Conservation (phyloP, 2,113 vertebrate genomes). For the Burhinus oedicnemus region DNA sequence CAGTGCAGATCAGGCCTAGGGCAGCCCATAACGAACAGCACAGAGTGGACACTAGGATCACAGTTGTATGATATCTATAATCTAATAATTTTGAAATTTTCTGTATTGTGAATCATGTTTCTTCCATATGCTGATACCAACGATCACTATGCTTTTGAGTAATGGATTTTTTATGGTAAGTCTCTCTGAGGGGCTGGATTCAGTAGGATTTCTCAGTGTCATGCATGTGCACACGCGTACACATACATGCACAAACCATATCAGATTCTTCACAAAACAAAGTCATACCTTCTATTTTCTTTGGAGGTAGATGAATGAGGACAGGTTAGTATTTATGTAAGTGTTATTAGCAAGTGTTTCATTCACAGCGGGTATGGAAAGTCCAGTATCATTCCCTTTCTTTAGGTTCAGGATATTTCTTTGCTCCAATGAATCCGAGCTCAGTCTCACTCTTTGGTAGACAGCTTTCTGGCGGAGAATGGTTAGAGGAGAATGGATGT, state of each 20-base stretch:
- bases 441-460: neutral
- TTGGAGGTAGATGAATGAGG: neutral
- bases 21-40: neutral
- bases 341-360: neutral
- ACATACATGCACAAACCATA: neutral
- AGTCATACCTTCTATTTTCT: neutral
- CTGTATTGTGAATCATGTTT: neutral
- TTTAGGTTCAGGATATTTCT: neutral
- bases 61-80: neutral
- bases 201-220: neutral
- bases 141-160: neutral
- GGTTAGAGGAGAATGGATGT: neutral
- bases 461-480: neutral
- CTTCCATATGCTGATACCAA: neutral
- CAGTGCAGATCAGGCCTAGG: neutral
- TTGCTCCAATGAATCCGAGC: neutral
- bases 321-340: neutral
- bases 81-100: neutral
- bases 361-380: neutral
- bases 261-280: neutral
- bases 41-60: neutral
- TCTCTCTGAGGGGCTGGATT: neutral
- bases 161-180: neutral
- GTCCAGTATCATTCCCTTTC: neutral
- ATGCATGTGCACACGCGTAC: accelerated